A percentile compares a stretch with the other conserved stretches of the same genome.
Evolutionary conservation across 1,140 invertebrate species (phyloP).

Genomic region (Bombus pascuorum): DNA sequence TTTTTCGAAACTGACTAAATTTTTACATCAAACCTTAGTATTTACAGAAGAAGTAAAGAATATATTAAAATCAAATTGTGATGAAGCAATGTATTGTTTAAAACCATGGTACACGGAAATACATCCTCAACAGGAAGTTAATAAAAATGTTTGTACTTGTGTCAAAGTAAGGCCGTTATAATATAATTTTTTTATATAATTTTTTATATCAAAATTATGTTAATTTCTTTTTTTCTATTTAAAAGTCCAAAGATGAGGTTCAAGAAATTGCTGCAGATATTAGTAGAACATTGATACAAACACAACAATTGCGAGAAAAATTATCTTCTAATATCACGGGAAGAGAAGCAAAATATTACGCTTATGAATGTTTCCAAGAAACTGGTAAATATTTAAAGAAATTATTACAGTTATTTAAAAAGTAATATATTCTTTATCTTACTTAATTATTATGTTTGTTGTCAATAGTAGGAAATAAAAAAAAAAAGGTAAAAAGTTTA

Average conservation of each 20-base stretch:
- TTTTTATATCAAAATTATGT: background rate
- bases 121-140: constrained; percentile 57
- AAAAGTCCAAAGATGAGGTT: constrained; percentile 13
- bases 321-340: constrained; percentile 41
- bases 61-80: constrained; percentile 71
- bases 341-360: constrained; percentile 1
- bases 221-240: background rate
- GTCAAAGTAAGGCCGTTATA: constrained; percentile 68
- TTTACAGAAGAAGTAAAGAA: constrained; percentile 71
- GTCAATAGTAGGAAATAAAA: constrained; percentile 26
- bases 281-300: constrained; percentile 70
- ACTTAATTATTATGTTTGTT: background rate
- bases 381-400: constrained; percentile 27
- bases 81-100: constrained; percentile 75
- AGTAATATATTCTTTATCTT: background rate
- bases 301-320: constrained; percentile 73
- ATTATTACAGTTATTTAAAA: background rate
- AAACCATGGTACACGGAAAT: constrained; percentile 74
- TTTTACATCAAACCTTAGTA: constrained; percentile 63
- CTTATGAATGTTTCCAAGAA: background rate
- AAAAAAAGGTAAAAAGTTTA: constrained; percentile 2
- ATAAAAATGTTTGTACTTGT: constrained; percentile 71
- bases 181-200: background rate
- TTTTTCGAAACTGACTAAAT: constrained; percentile 67
- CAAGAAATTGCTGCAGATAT: constrained; percentile 59